phyloP scores from a whole-genome alignment of 2,113 vertebrate species.

The Canis aureus region DNA sequence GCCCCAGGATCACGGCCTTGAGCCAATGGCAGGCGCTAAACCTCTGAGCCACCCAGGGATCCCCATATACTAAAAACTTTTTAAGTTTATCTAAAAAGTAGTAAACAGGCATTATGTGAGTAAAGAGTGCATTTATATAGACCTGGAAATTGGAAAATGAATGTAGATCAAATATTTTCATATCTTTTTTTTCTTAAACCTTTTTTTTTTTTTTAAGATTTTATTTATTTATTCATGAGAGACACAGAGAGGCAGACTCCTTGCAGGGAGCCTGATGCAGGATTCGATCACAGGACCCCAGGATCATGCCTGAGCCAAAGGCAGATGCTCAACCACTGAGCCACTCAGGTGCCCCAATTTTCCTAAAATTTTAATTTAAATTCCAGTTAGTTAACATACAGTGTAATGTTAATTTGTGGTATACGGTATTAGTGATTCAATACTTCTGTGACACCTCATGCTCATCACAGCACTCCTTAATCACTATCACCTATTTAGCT shows the following conservation, averaged over 20 bases:
- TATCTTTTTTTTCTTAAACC: no score
- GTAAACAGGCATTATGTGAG: not conserved
- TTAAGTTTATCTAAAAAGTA: not conserved
- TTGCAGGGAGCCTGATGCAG: no score
- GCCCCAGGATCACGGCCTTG: no score
- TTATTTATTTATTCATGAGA: no score
- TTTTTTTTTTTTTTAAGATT: not conserved
- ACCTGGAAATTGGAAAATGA: not conserved
- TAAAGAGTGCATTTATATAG: not conserved
- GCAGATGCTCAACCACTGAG: no score
- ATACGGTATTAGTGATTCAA: not conserved
- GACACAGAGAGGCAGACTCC: no score
- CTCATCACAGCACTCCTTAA: not conserved
- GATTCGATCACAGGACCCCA: no score
- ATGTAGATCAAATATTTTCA: not conserved
- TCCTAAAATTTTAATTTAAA: not conserved
- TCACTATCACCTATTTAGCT: not conserved
- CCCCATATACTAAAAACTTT: not conserved
- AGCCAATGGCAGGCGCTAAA: no score
- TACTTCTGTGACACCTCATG: not conserved
- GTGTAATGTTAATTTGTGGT: not conserved
- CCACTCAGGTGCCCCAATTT: no score
- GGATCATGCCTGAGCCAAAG: no score
- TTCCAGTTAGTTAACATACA: not conserved
- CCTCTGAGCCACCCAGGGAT: no score